Conservation (phyloP, 2,888 invertebrate genomes). For the Macaria notata region DNA sequence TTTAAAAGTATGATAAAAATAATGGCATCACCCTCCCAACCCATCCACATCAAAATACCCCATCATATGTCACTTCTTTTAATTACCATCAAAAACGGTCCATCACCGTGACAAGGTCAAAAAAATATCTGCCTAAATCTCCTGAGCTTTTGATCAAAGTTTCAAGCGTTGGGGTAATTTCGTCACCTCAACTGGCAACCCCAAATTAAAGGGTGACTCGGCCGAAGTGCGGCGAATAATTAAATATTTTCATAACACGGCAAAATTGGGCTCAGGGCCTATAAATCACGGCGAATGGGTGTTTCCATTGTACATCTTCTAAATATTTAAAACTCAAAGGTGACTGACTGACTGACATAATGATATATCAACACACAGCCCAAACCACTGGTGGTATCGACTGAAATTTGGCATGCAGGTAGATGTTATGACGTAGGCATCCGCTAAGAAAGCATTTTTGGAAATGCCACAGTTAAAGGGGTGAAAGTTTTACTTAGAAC, state of each 20-base stretch:
- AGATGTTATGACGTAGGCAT: no score
- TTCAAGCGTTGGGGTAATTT: constrained; percentile 44
- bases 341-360: no score
- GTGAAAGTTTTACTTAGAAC: no score
- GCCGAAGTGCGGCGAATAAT: constrained; percentile 63
- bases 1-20: no score
- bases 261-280: constrained; percentile 58
- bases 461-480: no score
- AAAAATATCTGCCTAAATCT: constrained; percentile 10
- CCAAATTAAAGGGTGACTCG: constrained; percentile 59
- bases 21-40: neutral
- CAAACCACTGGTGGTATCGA: no score
- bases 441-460: no score
- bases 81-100: constrained; percentile 8
- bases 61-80: constrained; percentile 3
- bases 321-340: no score
- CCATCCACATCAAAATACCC: neutral
- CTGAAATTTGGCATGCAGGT: no score
- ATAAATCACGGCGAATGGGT: constrained; percentile 59
- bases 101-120: constrained; percentile 7
- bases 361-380: no score
- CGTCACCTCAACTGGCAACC: constrained; percentile 55
- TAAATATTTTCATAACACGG: constrained; percentile 79
- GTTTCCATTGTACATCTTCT: constrained; percentile 42
- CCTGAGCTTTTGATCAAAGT: constrained; percentile 39